Evolutionary conservation across 1,140 invertebrate species (phyloP).

Genomic region (Wasmannia auropunctata): DNA sequence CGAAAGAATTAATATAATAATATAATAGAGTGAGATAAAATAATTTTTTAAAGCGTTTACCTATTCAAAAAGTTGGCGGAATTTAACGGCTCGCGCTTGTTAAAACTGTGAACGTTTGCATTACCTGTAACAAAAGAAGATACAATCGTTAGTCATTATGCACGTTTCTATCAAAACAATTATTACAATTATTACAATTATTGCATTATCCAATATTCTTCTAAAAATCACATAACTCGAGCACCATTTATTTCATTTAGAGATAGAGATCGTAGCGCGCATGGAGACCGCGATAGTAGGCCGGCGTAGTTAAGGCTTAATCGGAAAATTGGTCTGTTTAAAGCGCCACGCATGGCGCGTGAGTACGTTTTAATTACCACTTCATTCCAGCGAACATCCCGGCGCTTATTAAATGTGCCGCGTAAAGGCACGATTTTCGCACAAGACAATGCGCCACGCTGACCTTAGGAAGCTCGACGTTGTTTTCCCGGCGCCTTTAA

Average conservation of each 20-base stretch:
- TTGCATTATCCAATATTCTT: not conserved
- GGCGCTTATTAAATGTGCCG: slow-evolving; percentile 54
- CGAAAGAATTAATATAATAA: not conserved
- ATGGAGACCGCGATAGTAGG: slow-evolving; percentile 24
- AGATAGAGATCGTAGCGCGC: not conserved
- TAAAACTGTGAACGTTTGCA: not conserved
- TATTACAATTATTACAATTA: not conserved
- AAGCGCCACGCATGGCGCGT: slow-evolving; percentile 39
- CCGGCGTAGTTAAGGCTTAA: slow-evolving; percentile 42
- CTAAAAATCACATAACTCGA: slow-evolving; percentile 7
- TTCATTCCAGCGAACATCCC: slow-evolving; percentile 15
- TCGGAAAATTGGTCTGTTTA: slow-evolving; percentile 54
- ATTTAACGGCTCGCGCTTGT: not conserved
- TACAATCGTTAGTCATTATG: slow-evolving; percentile 2
- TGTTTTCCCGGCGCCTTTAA: slow-evolving; percentile 73
- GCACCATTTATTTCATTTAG: slow-evolving; percentile 18
- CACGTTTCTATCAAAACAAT: not conserved
- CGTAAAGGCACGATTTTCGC: slow-evolving; percentile 66
- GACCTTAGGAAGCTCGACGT: slow-evolving; percentile 67
- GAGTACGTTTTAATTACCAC: slow-evolving; percentile 51
- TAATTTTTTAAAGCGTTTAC: not conserved
- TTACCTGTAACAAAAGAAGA: slow-evolving; percentile 46
- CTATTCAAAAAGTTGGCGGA: slow-evolving; percentile 1
- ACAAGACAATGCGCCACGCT: slow-evolving; percentile 63
- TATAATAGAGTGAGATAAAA: not conserved